phyloP scores from a whole-genome alignment of 2,888 invertebrate species.

The Tortricodes alternella region DNA sequence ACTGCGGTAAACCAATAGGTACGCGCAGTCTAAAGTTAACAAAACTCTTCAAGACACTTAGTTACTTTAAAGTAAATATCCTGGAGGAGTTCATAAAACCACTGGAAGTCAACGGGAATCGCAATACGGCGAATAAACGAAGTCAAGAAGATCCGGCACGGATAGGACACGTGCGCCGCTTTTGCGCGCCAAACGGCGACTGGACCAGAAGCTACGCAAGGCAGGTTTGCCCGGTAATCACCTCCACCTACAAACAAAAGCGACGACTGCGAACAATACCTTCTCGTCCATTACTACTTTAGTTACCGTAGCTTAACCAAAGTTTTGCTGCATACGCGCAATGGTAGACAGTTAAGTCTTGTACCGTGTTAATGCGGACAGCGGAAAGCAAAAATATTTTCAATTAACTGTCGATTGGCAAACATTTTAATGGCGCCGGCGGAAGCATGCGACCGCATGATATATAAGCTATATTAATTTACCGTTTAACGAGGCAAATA shows the following conservation, averaged over 20 bases:
- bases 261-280: background rate
- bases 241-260: constrained; percentile 26
- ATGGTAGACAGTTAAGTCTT: background rate
- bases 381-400: constrained; percentile 37
- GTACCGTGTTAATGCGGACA: background rate
- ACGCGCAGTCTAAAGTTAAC: constrained; percentile 7
- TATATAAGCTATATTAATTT: constrained; percentile 32
- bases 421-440: constrained; percentile 42
- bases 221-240: constrained; percentile 35
- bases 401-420: constrained; percentile 44
- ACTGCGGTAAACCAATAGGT: constrained; percentile 21
- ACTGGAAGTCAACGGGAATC: constrained; percentile 43
- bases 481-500: background rate
- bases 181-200: constrained; percentile 67
- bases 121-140: constrained; percentile 35
- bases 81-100: constrained; percentile 43
- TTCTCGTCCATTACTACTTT: background rate
- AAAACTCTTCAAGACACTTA: constrained; percentile 22
- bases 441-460: constrained; percentile 42
- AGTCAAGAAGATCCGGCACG: constrained; percentile 32
- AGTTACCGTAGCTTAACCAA: background rate
- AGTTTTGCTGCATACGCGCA: background rate
- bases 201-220: constrained; percentile 37
- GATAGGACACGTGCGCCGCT: constrained; percentile 43
- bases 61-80: background rate